Evolutionary conservation across 2,888 invertebrate genomes (phyloP).

Genomic region (Pollenia amentaria): DNA sequence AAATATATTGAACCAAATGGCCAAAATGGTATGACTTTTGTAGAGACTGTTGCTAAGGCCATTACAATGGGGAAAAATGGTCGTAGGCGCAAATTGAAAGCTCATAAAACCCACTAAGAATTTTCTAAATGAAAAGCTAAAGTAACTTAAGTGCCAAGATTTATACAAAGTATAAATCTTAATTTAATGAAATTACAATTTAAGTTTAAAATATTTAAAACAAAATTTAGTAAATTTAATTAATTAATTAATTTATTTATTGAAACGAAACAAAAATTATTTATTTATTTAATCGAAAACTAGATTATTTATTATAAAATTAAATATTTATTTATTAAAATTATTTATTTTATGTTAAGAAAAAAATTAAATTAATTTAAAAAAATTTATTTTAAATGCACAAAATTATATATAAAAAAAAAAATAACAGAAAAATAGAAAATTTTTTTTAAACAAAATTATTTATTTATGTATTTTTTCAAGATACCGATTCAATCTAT

Average conservation of each 20-base stretch:
- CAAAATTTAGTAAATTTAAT: constrained; percentile 50
- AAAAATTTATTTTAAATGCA: constrained; percentile 34
- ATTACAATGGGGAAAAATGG: constrained; percentile 80
- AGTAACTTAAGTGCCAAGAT: constrained; percentile 70
- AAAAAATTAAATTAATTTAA: constrained; percentile 46
- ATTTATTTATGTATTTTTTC: not conserved
- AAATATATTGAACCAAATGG: constrained; percentile 90
- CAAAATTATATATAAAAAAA: constrained; percentile 26
- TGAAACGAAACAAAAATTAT: constrained; percentile 26
- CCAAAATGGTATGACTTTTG: constrained; percentile 90
- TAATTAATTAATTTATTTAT: constrained; percentile 74
- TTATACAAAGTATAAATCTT: constrained; percentile 73
- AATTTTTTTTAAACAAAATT: constrained; percentile 20
- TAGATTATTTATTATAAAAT: constrained; percentile 62
- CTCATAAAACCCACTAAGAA: constrained; percentile 58
- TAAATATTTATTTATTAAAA: constrained; percentile 67
- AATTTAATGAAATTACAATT: constrained; percentile 34
- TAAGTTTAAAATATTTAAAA: constrained; percentile 72
- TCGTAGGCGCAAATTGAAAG: constrained; percentile 74
- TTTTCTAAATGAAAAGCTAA: constrained; percentile 12
- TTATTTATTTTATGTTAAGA: constrained; percentile 62
- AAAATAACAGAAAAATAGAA: constrained; percentile 37
- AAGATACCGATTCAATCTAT: not conserved
- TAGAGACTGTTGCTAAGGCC: constrained; percentile 87
- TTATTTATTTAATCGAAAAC: constrained; percentile 49